Evolutionary conservation across 1,140 invertebrate genomes (phyloP).

Genomic region (Ditylenchus dipsaci): DNA sequence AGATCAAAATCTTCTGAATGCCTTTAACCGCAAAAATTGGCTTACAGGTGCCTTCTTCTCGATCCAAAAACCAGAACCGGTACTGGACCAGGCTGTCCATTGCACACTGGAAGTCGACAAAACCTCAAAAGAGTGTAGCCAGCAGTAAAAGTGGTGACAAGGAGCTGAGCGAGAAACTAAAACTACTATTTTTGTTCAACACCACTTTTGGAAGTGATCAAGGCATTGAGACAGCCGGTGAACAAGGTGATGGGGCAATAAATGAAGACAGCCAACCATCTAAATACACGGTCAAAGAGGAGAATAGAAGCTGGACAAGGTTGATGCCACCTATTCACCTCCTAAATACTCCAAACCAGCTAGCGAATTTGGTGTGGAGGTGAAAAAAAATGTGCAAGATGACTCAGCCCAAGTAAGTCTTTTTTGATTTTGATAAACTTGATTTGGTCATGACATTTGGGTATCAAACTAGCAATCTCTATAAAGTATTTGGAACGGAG

Average conservation of each 20-base stretch:
- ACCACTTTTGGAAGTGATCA: conserved; percentile 1
- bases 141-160: no score
- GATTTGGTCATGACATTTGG: no score
- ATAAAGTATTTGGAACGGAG: no score
- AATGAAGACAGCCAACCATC: background rate
- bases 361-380: conserved; percentile 22
- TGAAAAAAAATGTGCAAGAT: conserved; percentile 28
- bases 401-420: conserved; percentile 14
- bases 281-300: background rate
- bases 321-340: conserved; percentile 29
- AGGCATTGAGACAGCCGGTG: background rate
- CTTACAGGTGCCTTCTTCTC: background rate
- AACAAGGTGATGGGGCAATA: background rate
- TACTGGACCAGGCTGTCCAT: background rate
- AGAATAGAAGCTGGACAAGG: conserved; percentile 12
- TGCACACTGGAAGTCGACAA: background rate
- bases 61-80: background rate
- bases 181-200: background rate
- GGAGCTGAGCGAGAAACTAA: no score
- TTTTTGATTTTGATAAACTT: background rate
- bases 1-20: no score
- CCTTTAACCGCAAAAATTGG: no score
- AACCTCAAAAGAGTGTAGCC: no score
- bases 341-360: conserved; percentile 23
- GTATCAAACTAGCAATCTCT: no score